Percentiles rank a stretch among this genome's conserved stretches.
These are phyloP conservation scores for Catalaphyllia jardinei DNA, from an alignment of 64 coral and sea anemone genomes.

Conservation along the genomic window DNA sequence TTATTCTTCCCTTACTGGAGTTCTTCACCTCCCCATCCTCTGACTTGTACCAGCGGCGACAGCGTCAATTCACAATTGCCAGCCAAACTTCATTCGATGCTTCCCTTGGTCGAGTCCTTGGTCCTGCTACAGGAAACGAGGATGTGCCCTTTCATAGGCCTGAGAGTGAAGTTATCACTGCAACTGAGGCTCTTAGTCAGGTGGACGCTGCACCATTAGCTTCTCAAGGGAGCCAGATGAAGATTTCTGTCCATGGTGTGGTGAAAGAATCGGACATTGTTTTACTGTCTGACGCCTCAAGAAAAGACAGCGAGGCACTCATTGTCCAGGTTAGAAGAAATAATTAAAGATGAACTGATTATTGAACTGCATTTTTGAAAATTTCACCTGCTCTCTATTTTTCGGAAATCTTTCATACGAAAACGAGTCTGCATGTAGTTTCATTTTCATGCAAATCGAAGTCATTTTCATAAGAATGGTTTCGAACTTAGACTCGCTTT, in stretches of 20 bases:
- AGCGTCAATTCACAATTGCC: conserved; percentile 9
- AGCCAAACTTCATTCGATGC: conserved; percentile 65
- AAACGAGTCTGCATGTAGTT: too few relatives aligned
- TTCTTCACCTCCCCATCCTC: conserved; percentile 60
- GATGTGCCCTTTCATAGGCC: neutral
- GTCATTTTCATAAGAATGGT: too few relatives aligned
- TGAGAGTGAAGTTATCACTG: neutral
- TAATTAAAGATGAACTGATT: neutral
- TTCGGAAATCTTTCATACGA: too few relatives aligned
- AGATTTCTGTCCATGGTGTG: conserved; percentile 68
- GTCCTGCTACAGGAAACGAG: neutral
- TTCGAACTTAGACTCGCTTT: too few relatives aligned
- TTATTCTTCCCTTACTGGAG: conserved; percentile 75
- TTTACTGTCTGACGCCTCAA: conserved; percentile 77
- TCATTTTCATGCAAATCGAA: too few relatives aligned
- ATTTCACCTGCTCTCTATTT: too few relatives aligned
- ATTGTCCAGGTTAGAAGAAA: conserved; percentile 68
- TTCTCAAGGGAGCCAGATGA: neutral
- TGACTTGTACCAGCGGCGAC: neutral
- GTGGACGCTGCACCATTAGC: neutral
- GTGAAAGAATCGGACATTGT: conserved; percentile 90
- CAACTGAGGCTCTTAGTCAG: neutral
- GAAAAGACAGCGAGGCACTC: conserved; percentile 74
- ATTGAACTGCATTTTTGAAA: too few relatives aligned
- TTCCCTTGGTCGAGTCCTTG: neutral